Conservation (phyloP, 2,888 invertebrate genomes). For the Sinohyriopsis cumingii region DNA sequence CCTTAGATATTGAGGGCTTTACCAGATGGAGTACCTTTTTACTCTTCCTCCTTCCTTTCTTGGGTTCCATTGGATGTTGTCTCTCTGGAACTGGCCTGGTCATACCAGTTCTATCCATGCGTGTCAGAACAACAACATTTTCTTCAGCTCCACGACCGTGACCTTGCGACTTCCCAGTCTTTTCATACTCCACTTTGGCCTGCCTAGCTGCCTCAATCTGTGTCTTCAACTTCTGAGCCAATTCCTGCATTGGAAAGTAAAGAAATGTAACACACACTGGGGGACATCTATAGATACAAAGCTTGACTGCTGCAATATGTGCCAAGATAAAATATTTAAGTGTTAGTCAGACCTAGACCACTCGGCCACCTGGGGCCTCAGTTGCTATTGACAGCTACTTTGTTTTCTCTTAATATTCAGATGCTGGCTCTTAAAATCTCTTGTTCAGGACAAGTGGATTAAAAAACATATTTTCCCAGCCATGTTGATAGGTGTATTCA, state of each 20-base stretch:
- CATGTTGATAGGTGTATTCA: too few relatives aligned
- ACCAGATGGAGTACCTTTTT: conserved; percentile 21
- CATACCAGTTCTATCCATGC: conserved; percentile 76
- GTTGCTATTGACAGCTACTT: too few relatives aligned
- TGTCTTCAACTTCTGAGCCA: conserved; percentile 81
- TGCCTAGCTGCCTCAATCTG: conserved; percentile 83
- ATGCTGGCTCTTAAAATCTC: too few relatives aligned
- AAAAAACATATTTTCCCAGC: too few relatives aligned
- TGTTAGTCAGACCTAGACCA: too few relatives aligned
- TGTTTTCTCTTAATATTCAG: too few relatives aligned
- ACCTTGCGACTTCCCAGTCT: conserved; percentile 29
- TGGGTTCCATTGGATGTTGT: conserved; percentile 39
- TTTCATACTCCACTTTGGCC: conserved; percentile 39
- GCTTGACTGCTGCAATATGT: too few relatives aligned
- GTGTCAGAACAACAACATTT: conserved; percentile 60
- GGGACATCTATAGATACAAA: too few relatives aligned
- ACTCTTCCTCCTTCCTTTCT: conserved; percentile 41
- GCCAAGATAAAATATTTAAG: too few relatives aligned
- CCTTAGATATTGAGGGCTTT: too few relatives aligned
- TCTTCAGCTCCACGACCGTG: conserved; percentile 36
- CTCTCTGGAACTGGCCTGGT: conserved; percentile 76
- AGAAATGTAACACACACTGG: not conserved
- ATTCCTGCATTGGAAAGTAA: conserved; percentile 70
- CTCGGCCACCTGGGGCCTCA: too few relatives aligned
- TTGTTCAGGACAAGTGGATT: too few relatives aligned